Evolutionary conservation across 2,797 vertebrate genomes (phyloP), one percentile per base, ranked within the genome.

Genomic region (Enteromius anoplus): DNA sequence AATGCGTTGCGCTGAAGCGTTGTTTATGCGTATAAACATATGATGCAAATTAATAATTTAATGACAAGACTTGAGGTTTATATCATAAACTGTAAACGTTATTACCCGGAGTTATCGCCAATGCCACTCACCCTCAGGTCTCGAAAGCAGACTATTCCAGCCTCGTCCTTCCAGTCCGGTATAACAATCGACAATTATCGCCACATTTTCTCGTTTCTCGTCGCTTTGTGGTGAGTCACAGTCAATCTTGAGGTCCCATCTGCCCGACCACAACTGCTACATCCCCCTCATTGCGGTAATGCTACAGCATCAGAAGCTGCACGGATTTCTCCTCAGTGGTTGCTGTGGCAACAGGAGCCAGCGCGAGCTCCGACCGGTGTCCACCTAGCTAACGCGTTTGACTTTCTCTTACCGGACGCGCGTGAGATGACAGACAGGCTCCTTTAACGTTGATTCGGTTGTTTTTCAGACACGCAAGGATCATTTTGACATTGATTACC

Each of bases 261-360:
- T 88, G 84, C 85, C 79, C 84, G 86, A 82, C 29, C 82, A 76
- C 45, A 75, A 80, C 78, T 83, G 88, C 85, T 84, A 75, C 90
- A 87, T 88, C 89, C 90, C 87, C 87, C 89, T 90, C 89, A 89
- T 83, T 91, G 90, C 91, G 88, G 88, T 89, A 87, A 75, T 53
- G 84, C 82, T 70, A 80, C 84, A 85, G 87, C 88, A 88, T 88
- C 88, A 86, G 82, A 80, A 88, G 80, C 89, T 42, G 86, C 86
- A 85, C 82, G 75, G 83, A 86, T 87, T 82, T 85, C 86, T 88
- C 85, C 85, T 86, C 83, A 23, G 81, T 55, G 88, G 91, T 91
- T 91, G 88, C 91, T 89, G 89, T 91, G 90, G 88, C 91, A 91
- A 91, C 91, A 87, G 82, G 66, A 87, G 70, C 69, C 69, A 85